Percentiles rank a stretch among this genome's conserved stretches.
These are phyloP conservation scores for Hypocryptadius cinnamomeus DNA, from an alignment of 2,113 vertebrate genomes.

Conservation along the genomic window DNA sequence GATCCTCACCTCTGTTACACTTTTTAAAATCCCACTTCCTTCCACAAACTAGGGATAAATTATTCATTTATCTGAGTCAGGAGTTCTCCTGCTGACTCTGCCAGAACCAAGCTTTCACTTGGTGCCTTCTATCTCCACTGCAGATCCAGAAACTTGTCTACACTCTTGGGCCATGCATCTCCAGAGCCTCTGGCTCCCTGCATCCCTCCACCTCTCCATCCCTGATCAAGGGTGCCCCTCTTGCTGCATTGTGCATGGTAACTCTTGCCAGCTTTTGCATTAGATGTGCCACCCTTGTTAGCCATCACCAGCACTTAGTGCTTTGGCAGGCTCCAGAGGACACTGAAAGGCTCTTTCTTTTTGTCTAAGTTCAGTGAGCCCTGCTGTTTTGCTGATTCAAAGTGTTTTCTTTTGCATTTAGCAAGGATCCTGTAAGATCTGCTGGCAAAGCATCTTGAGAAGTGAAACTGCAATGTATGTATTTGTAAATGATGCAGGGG, in stretches of 20 bases:
- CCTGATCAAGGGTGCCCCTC: background rate
- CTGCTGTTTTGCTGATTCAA: background rate
- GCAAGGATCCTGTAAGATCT: background rate
- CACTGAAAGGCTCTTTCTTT: background rate
- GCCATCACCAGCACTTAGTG: background rate
- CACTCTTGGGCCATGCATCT: accelerated
- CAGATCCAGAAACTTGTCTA: background rate
- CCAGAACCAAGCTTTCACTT: background rate
- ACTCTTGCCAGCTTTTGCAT: background rate
- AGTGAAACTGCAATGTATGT: background rate
- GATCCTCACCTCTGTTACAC: background rate
- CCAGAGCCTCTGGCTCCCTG: background rate
- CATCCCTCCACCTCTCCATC: background rate
- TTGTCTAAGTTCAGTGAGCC: background rate
- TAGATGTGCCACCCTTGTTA: background rate
- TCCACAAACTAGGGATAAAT: background rate
- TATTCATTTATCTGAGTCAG: background rate
- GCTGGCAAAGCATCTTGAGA: background rate
- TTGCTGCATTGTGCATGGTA: background rate
- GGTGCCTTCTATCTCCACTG: background rate
- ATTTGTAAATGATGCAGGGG: background rate
- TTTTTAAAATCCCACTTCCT: background rate
- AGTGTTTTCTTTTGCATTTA: background rate
- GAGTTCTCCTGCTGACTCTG: background rate
- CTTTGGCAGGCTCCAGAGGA: background rate